Percentiles rank a stretch among this genome's conserved stretches.
Conservation (phyloP, 2,888 invertebrate genomes). For the Orthosia gracilis region DNA sequence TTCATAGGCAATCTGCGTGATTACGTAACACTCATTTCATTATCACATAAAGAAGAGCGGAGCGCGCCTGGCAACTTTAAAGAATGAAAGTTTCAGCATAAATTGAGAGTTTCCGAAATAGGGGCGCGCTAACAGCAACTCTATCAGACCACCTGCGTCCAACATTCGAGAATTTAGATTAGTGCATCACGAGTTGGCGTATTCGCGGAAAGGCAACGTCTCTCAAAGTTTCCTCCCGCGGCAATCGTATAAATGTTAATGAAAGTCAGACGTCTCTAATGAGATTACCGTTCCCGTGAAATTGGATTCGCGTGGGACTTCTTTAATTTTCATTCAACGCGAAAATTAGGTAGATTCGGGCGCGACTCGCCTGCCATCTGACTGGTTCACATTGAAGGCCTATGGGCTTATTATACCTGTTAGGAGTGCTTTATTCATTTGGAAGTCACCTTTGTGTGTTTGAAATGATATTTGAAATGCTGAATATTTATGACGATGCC, state of each 20-base stretch:
- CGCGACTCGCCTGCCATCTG: slow-evolving; percentile 71
- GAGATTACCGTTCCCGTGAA: slow-evolving; percentile 89
- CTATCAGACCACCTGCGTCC: slow-evolving; percentile 83
- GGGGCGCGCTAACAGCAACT: slow-evolving; percentile 76
- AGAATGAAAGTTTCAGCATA: slow-evolving; percentile 79
- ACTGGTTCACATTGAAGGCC: slow-evolving; percentile 72
- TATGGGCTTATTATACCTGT: slow-evolving; percentile 59
- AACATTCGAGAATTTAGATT: slow-evolving; percentile 84
- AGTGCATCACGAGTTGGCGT: slow-evolving; percentile 81
- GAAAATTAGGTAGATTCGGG: slow-evolving; percentile 85
- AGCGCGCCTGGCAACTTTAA: slow-evolving; percentile 64
- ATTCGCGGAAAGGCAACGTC: slow-evolving; percentile 72
- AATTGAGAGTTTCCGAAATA: slow-evolving; percentile 79
- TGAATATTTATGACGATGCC: slow-evolving; percentile 29
- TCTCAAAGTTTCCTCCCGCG: slow-evolving; percentile 81
- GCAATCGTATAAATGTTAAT: slow-evolving; percentile 90
- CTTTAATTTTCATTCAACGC: slow-evolving; percentile 89
- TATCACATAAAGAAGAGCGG: slow-evolving; percentile 63
- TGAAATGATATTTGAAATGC: slow-evolving; percentile 20
- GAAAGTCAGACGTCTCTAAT: slow-evolving; percentile 89
- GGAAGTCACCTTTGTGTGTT: slow-evolving; percentile 22
- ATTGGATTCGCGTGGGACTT: slow-evolving; percentile 88
- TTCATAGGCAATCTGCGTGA: slow-evolving; percentile 41
- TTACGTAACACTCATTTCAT: slow-evolving; percentile 58
- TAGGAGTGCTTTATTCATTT: slow-evolving; percentile 47